Evolutionary conservation across 2,888 invertebrate genomes (phyloP).

Genomic region (Lottia scabra): DNA sequence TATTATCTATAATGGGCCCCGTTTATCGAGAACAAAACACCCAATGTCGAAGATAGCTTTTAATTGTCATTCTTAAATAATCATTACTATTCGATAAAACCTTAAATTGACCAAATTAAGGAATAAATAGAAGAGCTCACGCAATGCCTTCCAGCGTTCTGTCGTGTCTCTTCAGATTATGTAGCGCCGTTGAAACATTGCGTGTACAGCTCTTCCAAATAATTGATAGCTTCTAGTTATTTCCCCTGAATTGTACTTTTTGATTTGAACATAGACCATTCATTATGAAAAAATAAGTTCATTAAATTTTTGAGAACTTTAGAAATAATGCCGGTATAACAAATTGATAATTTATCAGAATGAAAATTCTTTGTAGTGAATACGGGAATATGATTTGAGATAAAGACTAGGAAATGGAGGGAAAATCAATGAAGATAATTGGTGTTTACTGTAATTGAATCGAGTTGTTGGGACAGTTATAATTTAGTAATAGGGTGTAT

Average conservation of each 20-base stretch:
- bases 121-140: constrained; percentile 5
- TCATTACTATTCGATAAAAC: constrained; percentile 7
- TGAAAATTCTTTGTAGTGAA: too few species aligned
- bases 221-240: background rate
- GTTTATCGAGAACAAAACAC: constrained; percentile 7
- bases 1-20: constrained; percentile 3
- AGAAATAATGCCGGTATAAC: too few species aligned
- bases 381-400: too few species aligned
- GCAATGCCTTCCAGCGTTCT: background rate
- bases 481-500: background rate
- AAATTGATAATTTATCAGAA: too few species aligned
- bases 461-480: background rate
- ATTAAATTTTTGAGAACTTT: too few species aligned
- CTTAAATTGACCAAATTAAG: constrained; percentile 4
- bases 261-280: too few species aligned
- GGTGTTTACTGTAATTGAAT: too few species aligned
- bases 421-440: too few species aligned
- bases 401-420: too few species aligned
- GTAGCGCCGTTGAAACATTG: background rate
- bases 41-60: constrained; percentile 7
- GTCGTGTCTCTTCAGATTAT: background rate
- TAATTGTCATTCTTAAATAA: constrained; percentile 7
- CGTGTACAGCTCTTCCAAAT: background rate
- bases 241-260: background rate
- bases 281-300: too few species aligned